A percentile compares a stretch with the other conserved stretches of the same genome.
Conservation (phyloP, 2,797 vertebrate species). For the Chelonia mydas region DNA sequence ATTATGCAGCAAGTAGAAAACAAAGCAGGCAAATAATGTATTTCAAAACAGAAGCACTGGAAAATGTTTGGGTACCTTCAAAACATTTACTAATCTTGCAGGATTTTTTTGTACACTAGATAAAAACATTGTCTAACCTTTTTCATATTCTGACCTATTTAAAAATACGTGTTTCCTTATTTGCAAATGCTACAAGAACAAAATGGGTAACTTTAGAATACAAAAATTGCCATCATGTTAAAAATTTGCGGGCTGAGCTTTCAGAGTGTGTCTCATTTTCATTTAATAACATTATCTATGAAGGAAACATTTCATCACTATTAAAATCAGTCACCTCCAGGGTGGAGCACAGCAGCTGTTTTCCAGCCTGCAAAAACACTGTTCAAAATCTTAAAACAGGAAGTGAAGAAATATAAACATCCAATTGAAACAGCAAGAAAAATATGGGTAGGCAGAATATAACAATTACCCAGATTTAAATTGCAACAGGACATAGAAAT, state of each 20-base stretch:
- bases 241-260: slow-evolving; percentile 39
- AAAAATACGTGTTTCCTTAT: slow-evolving; percentile 66
- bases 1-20: slow-evolving; percentile 69
- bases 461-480: slow-evolving; percentile 47
- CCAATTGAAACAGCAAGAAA: not conserved
- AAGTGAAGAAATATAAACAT: not conserved
- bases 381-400: slow-evolving; percentile 38
- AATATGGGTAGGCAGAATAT: slow-evolving; percentile 15
- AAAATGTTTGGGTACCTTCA: slow-evolving; percentile 47
- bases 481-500: slow-evolving; percentile 32
- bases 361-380: slow-evolving; percentile 60
- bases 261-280: slow-evolving; percentile 1
- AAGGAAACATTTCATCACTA: slow-evolving; percentile 33
- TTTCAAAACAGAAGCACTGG: slow-evolving; percentile 31
- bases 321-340: slow-evolving; percentile 51
- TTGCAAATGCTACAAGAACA: slow-evolving; percentile 46
- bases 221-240: slow-evolving; percentile 43
- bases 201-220: slow-evolving; percentile 55
- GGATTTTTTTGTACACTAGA: slow-evolving; percentile 47
- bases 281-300: slow-evolving; percentile 41
- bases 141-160: slow-evolving; percentile 55
- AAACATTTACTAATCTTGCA: slow-evolving; percentile 31
- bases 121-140: slow-evolving; percentile 41
- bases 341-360: slow-evolving; percentile 45
- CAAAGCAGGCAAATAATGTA: slow-evolving; percentile 56